phyloP scores from a whole-genome alignment of 2,888 invertebrate species.

The Rhamnusium bicolor region DNA sequence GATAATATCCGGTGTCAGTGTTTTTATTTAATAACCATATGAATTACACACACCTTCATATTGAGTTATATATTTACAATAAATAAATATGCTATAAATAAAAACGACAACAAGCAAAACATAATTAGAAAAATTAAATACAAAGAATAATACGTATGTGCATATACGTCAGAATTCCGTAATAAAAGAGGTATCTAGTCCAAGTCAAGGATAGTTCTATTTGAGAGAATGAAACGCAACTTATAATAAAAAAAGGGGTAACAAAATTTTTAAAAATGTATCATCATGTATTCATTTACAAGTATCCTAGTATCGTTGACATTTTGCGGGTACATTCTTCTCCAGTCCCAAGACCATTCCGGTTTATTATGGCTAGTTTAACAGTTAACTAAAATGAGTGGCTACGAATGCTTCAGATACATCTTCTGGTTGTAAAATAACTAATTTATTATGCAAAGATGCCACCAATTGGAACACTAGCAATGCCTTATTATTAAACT shows the following conservation, averaged over 20 bases:
- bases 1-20: too few species aligned
- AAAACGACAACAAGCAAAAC: not conserved
- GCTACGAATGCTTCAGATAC: not conserved
- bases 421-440: not conserved
- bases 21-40: too few species aligned
- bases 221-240: not conserved
- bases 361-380: not conserved
- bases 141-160: not conserved
- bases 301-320: not conserved
- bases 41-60: too few species aligned
- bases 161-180: not conserved
- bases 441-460: not conserved
- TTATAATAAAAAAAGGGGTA: not conserved
- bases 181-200: not conserved
- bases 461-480: not conserved
- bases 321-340: not conserved
- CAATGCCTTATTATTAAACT: not conserved
- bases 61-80: not conserved
- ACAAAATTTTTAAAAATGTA: not conserved
- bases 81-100: not conserved
- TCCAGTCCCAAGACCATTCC: not conserved
- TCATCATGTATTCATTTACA: not conserved
- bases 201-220: not conserved
- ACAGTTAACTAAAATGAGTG: not conserved
- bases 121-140: not conserved